These are phyloP conservation scores for Euplagia quadripunctaria DNA, from an alignment of 2,888 invertebrate species.

Conservation along the genomic window DNA sequence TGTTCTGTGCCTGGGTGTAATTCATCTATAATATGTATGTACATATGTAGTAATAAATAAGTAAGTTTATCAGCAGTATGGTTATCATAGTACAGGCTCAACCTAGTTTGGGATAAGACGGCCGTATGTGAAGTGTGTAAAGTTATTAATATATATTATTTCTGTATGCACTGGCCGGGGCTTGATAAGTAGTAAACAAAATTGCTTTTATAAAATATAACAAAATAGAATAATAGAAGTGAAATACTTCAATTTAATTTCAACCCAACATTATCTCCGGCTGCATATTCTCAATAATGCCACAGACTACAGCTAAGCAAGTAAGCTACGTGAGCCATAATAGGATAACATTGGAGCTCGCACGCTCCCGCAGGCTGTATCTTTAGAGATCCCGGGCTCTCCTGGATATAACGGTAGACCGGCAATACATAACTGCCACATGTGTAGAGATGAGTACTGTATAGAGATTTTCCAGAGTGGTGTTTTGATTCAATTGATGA, in stretches of 20 bases:
- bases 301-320: slow-evolving; percentile 29
- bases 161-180: too few relatives aligned
- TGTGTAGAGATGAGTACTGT: background rate
- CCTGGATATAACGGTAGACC: background rate
- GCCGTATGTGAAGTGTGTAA: too few relatives aligned
- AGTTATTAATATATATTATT: too few relatives aligned
- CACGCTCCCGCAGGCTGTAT: slow-evolving; percentile 21
- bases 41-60: too few relatives aligned
- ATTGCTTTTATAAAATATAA: too few relatives aligned
- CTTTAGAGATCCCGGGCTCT: slow-evolving; percentile 15
- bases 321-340: slow-evolving; percentile 32
- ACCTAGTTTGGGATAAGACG: too few relatives aligned
- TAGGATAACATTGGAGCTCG: slow-evolving; percentile 39
- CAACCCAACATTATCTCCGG: background rate
- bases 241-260: background rate
- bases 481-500: background rate
- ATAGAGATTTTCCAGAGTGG: background rate
- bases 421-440: background rate
- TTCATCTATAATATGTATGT: too few relatives aligned
- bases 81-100: too few relatives aligned
- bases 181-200: too few relatives aligned
- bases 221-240: too few relatives aligned
- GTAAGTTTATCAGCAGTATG: too few relatives aligned
- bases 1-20: too few relatives aligned
- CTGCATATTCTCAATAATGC: slow-evolving; percentile 20